phyloP scores from a whole-genome alignment of 2,113 vertebrate genomes.

The Nothocercus julius region DNA sequence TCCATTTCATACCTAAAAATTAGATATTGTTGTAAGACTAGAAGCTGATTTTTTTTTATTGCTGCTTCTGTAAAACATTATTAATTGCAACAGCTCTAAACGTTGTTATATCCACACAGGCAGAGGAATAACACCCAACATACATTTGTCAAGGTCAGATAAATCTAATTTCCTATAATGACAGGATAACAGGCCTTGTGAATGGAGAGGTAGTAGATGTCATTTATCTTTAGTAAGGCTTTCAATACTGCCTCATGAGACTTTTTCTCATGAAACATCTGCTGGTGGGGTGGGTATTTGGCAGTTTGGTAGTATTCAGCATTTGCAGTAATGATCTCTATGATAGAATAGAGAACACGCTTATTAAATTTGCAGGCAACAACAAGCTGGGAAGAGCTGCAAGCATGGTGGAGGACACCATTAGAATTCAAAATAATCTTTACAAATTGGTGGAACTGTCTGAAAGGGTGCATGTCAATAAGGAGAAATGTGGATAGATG shows the following conservation, averaged over 20 bases:
- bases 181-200: slow-evolving; percentile 65
- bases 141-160: slow-evolving; percentile 62
- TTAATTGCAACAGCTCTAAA: slow-evolving; percentile 28
- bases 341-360: slow-evolving; percentile 68
- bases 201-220: slow-evolving; percentile 63
- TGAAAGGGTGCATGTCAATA: slow-evolving; percentile 62
- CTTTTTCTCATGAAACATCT: slow-evolving; percentile 69
- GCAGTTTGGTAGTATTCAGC: slow-evolving; percentile 67
- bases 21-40: neutral
- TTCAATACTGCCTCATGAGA: slow-evolving; percentile 68
- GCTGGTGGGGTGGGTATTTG: slow-evolving; percentile 67
- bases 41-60: neutral
- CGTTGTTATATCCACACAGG: neutral
- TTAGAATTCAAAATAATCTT: slow-evolving; percentile 66
- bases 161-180: slow-evolving; percentile 64
- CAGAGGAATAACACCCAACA: slow-evolving; percentile 4
- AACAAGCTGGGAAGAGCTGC: slow-evolving; percentile 65
- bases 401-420: slow-evolving; percentile 64
- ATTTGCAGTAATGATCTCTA: slow-evolving; percentile 71
- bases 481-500: slow-evolving; percentile 63
- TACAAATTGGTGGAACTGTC: slow-evolving; percentile 57
- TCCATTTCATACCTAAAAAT: neutral
- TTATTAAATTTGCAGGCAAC: slow-evolving; percentile 72
- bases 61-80: neutral
- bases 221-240: slow-evolving; percentile 69